Conservation (phyloP, 2,113 vertebrate genomes). For the Nothobranchius kuhntae region DNA sequence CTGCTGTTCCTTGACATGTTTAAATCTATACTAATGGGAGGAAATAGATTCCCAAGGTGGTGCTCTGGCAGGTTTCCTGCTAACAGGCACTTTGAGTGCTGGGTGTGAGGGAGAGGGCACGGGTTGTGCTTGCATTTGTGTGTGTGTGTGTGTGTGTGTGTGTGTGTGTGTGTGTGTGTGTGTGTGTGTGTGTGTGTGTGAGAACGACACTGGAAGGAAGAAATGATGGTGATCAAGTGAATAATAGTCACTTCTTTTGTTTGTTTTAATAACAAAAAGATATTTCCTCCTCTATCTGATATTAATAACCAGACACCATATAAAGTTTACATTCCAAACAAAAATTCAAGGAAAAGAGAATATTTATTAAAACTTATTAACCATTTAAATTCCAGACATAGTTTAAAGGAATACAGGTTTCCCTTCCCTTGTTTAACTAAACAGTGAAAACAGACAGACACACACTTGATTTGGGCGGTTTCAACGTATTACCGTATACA, state of each 20-base stretch:
- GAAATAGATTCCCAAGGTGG: slow-evolving; percentile 61
- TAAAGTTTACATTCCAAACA: background rate
- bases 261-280: background rate
- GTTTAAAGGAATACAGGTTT: background rate
- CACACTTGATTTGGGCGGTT: no score
- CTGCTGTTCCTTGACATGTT: slow-evolving; percentile 66
- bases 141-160: background rate
- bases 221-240: slow-evolving; percentile 17
- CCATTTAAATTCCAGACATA: background rate
- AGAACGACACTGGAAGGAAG: background rate
- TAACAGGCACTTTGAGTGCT: slow-evolving; percentile 53
- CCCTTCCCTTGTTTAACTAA: background rate
- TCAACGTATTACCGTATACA: no score
- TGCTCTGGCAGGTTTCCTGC: slow-evolving; percentile 49
- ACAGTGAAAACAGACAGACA: background rate
- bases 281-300: background rate
- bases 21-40: slow-evolving; percentile 65
- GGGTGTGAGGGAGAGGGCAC: slow-evolving; percentile 47
- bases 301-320: background rate
- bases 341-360: background rate
- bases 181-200: background rate
- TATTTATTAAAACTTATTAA: background rate
- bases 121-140: background rate
- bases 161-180: background rate
- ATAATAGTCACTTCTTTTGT: background rate